Evolutionary conservation across 2,888 invertebrate species (phyloP).

Genomic region (Philonicus albiceps): DNA sequence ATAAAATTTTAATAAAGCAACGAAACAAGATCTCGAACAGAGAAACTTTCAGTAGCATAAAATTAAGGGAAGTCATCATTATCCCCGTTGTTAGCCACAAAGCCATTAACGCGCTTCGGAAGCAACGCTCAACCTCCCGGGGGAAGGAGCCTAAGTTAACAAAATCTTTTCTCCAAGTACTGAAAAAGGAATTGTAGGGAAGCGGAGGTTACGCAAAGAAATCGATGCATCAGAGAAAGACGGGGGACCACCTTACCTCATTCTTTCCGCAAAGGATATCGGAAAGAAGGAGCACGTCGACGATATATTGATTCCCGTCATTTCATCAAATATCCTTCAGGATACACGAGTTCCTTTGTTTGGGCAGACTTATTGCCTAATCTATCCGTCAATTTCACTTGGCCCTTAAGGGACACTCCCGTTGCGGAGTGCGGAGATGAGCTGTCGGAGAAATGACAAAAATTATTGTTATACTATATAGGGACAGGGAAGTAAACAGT

Average conservation of each 20-base stretch:
- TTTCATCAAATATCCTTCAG: neutral
- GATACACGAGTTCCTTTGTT: neutral
- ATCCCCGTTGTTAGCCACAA: neutral
- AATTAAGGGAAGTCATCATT: constrained; percentile 25
- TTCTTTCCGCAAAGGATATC: neutral
- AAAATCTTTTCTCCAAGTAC: neutral
- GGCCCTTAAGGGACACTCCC: neutral
- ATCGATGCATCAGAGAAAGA: neutral
- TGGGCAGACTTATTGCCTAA: neutral
- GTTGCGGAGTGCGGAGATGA: neutral
- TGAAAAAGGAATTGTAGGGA: neutral
- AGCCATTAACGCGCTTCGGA: neutral
- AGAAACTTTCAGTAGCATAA: neutral
- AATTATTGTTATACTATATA: neutral
- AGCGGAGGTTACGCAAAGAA: neutral
- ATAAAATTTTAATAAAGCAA: neutral
- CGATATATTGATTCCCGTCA: neutral
- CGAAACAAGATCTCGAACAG: constrained; percentile 4
- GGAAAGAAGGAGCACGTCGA: neutral
- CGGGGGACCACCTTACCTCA: neutral
- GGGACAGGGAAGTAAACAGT: neutral
- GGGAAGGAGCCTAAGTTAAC: neutral
- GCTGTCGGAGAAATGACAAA: neutral
- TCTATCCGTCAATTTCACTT: neutral
- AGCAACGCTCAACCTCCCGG: neutral